phyloP scores from a whole-genome alignment of 2,113 vertebrate genomes.

The Eulemur macaco region DNA sequence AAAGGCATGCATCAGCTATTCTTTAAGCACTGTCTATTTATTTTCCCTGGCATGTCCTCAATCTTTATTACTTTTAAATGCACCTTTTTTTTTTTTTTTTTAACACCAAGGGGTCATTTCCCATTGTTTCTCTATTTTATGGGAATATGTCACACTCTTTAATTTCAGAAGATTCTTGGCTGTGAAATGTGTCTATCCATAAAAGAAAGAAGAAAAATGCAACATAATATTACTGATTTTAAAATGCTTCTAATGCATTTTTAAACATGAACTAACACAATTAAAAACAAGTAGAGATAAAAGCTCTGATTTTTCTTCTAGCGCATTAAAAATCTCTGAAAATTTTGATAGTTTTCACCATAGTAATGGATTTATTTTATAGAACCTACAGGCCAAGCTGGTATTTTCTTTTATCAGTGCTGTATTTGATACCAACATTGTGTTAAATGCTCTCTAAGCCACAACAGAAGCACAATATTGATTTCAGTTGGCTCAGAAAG shows the following conservation, averaged over 20 bases:
- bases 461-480: background rate
- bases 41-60: background rate
- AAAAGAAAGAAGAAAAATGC: background rate
- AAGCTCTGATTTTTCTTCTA: background rate
- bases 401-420: conserved; percentile 6
- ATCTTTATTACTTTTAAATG: background rate
- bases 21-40: background rate
- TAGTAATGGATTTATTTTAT: background rate
- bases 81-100: background rate
- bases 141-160: background rate
- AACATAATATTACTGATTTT: background rate
- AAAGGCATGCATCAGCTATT: background rate
- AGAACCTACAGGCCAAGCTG: background rate
- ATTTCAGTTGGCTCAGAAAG: background rate
- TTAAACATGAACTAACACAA: background rate
- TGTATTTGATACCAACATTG: background rate
- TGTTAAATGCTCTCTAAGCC: background rate
- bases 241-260: conserved; percentile 13
- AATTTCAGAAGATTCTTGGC: conserved; percentile 28
- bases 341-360: background rate
- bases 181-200: background rate
- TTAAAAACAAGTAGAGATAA: conserved; percentile 10
- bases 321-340: background rate
- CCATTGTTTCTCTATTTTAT: background rate
- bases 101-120: background rate